A percentile compares a stretch with the other conserved stretches of the same genome.
phyloP scores from a whole-genome alignment of 2,888 invertebrate species.

The Piscicola geometra region DNA sequence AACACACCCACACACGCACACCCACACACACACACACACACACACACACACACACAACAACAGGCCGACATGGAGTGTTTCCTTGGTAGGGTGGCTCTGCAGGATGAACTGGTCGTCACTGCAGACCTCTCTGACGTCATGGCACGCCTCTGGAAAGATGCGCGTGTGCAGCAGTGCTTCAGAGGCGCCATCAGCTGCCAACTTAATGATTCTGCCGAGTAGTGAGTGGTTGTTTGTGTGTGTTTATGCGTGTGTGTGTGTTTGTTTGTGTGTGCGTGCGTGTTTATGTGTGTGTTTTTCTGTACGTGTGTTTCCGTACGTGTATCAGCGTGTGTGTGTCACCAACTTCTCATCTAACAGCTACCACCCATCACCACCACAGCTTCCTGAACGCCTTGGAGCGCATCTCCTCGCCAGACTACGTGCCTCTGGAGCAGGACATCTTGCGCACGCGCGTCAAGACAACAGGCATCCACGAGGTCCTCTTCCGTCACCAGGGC shows the following conservation, averaged over 20 bases:
- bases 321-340: too few species aligned
- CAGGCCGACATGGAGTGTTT: slow-evolving; percentile 14
- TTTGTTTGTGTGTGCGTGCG: slow-evolving; percentile 25
- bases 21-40: too few species aligned
- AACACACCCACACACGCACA: too few species aligned
- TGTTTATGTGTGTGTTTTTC: background rate
- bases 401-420: slow-evolving; percentile 27
- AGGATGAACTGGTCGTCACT: slow-evolving; percentile 20
- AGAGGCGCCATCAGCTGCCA: slow-evolving; percentile 29
- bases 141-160: slow-evolving; percentile 16
- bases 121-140: background rate
- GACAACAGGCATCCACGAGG: slow-evolving; percentile 35
- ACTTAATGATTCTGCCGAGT: slow-evolving; percentile 34
- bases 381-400: slow-evolving; percentile 34
- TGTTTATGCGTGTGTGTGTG: background rate
- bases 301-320: background rate
- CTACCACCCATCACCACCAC: background rate
- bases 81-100: background rate
- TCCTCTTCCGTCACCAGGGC: slow-evolving; percentile 15
- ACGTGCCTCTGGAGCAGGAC: slow-evolving; percentile 32
- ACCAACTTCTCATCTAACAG: background rate
- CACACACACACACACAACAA: too few species aligned
- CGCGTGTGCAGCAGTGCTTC: slow-evolving; percentile 18
- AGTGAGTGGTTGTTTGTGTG: slow-evolving; percentile 17
- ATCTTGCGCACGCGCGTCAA: slow-evolving; percentile 35